A percentile compares a stretch with the other conserved stretches of the same genome.
These are phyloP conservation scores for Pemphredon lugubris DNA, from an alignment of 2,888 invertebrate genomes.

Conservation along the genomic window DNA sequence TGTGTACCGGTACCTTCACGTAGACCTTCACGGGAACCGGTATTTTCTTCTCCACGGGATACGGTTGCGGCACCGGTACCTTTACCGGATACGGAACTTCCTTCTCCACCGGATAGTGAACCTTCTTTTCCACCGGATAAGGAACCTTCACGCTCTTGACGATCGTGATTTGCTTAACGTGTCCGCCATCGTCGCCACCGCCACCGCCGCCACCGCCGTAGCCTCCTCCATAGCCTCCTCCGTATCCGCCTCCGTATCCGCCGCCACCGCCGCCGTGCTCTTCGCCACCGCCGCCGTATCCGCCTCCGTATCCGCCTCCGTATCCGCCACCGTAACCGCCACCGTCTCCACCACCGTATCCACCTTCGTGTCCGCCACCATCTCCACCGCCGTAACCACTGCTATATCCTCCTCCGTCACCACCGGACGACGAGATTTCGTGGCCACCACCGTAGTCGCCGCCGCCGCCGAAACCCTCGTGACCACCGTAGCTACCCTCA, in stretches of 20 bases:
- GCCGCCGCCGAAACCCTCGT: constrained; percentile 62
- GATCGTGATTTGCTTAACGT: constrained; percentile 77
- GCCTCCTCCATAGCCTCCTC: constrained; percentile 59
- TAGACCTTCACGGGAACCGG: constrained; percentile 78
- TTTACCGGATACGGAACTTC: constrained; percentile 84
- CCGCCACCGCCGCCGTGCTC: constrained; percentile 67
- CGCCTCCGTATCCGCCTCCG: constrained; percentile 54
- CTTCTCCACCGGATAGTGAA: constrained; percentile 86
- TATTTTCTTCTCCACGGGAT: constrained; percentile 82
- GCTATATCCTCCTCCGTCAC: constrained; percentile 68
- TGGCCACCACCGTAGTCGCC: constrained; percentile 40
- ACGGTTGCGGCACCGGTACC: constrained; percentile 82
- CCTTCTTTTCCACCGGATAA: constrained; percentile 86
- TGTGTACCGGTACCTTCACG: constrained; percentile 81
- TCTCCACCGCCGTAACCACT: constrained; percentile 40
- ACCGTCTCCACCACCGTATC: constrained; percentile 53
- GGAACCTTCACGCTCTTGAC: constrained; percentile 82
- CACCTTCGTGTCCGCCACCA: constrained; percentile 47
- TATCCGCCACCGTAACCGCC: constrained; percentile 55
- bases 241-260: constrained; percentile 74
- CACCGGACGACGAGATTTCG: too few species aligned
- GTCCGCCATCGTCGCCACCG: constrained; percentile 66
- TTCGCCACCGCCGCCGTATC: constrained; percentile 48
- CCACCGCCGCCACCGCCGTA: constrained; percentile 53
- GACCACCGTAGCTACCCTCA: constrained; percentile 65